Percentiles rank a stretch among this genome's conserved stretches.
phyloP scores from a whole-genome alignment of 2,797 vertebrate species.

The Euthynnus affinis region DNA sequence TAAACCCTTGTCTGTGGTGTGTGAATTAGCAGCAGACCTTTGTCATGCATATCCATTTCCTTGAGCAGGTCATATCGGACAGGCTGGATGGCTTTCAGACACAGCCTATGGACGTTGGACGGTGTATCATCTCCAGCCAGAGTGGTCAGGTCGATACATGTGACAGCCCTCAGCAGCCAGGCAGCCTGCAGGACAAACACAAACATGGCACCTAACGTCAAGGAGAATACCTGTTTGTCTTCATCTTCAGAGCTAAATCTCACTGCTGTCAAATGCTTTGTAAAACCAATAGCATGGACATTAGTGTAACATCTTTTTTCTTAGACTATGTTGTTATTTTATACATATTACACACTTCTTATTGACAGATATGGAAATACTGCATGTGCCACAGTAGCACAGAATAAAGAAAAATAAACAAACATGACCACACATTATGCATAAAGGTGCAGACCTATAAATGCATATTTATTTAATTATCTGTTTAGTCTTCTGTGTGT shows the following conservation, averaged over 20 bases:
- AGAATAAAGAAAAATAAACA: not conserved
- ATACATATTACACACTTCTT: too few species aligned
- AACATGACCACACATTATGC: not conserved
- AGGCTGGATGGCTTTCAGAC: slow-evolving; percentile 93
- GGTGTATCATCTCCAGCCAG: slow-evolving; percentile 94
- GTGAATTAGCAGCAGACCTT: slow-evolving; percentile 83
- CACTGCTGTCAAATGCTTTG: not conserved
- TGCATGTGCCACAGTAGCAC: too few species aligned
- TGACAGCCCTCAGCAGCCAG: slow-evolving; percentile 94
- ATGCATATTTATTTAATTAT: not conserved
- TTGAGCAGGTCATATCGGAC: slow-evolving; percentile 89
- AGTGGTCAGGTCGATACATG: slow-evolving; percentile 95
- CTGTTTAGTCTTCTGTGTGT: not conserved
- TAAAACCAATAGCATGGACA: not conserved
- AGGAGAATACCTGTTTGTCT: not conserved
- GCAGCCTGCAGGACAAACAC: slow-evolving; percentile 86
- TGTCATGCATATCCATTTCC: slow-evolving; percentile 90
- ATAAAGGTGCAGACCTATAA: not conserved
- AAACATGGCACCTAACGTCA: not conserved
- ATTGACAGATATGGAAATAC: too few species aligned
- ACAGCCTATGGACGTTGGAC: slow-evolving; percentile 92
- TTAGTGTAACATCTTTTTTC: not conserved
- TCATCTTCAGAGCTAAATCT: not conserved
- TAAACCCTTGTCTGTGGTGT: not conserved
- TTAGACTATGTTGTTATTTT: not conserved